Evolutionary conservation across 2,113 vertebrate species (phyloP).

Genomic region (Varanus komodoensis): DNA sequence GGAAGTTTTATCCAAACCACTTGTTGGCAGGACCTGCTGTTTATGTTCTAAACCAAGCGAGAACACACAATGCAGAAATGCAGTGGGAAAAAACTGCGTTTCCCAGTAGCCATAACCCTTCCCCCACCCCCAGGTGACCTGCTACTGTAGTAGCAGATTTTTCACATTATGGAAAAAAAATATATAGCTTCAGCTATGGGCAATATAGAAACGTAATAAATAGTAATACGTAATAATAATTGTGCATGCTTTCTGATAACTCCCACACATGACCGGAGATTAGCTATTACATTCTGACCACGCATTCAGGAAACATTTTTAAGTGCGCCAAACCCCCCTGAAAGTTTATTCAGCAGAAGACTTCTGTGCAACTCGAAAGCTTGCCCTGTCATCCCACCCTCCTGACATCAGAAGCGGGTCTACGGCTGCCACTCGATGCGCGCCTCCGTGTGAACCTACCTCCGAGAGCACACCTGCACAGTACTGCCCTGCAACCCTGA

Average conservation of each 20-base stretch:
- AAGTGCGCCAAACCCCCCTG: background rate
- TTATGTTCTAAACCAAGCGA: background rate
- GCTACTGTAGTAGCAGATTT: background rate
- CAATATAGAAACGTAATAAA: too few species aligned
- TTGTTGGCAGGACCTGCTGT: background rate
- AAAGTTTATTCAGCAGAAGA: background rate
- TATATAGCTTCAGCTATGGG: too few species aligned
- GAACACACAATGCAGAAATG: background rate
- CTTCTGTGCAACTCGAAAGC: background rate
- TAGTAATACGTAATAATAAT: too few species aligned
- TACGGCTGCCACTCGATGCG: background rate
- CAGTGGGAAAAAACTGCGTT: background rate
- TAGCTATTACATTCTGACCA: background rate
- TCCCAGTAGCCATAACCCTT: background rate
- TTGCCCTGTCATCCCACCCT: background rate
- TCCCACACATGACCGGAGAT: background rate
- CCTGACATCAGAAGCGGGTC: background rate
- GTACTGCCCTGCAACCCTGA: background rate
- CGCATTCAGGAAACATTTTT: background rate
- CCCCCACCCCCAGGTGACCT: too few species aligned
- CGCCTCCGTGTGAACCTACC: background rate
- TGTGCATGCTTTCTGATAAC: background rate
- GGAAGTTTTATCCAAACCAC: background rate
- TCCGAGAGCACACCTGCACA: background rate
- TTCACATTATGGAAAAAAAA: too few species aligned